A percentile compares a stretch with the other conserved stretches of the same genome.
Conservation (phyloP, 2,113 vertebrate species). For the Chaetura pelagica region DNA sequence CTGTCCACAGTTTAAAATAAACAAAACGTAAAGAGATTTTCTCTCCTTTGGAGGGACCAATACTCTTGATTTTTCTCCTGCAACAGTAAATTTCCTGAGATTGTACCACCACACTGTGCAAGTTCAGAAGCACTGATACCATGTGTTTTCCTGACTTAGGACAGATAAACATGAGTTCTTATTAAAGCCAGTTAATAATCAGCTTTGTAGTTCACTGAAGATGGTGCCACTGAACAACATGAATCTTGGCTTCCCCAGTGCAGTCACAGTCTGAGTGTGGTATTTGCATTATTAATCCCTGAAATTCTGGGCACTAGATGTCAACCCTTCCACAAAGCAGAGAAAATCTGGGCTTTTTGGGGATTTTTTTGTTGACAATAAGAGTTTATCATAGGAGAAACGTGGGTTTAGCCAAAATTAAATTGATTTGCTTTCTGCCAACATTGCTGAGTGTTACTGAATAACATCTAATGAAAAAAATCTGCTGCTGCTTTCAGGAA, state of each 20-base stretch:
- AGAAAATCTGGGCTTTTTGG: background rate
- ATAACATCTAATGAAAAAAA: background rate
- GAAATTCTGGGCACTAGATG: background rate
- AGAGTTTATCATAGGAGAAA: background rate
- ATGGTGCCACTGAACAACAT: slow-evolving; percentile 15
- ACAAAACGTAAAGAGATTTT: background rate
- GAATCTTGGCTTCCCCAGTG: accelerated
- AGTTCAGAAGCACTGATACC: background rate
- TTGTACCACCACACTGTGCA: background rate
- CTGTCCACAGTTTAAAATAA: background rate
- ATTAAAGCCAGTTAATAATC: background rate
- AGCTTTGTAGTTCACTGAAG: slow-evolving; percentile 6
- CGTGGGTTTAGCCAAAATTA: background rate
- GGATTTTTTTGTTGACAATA: background rate
- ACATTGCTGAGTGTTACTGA: background rate
- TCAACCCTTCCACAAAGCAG: background rate
- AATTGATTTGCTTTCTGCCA: background rate
- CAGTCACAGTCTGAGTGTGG: background rate
- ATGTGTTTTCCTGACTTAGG: background rate
- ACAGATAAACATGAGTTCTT: background rate
- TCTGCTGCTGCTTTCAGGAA: background rate
- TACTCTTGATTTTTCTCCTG: background rate
- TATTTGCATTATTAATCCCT: background rate
- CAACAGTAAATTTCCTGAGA: background rate
- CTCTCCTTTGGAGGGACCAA: background rate